Evolutionary conservation across 1,140 invertebrate species (phyloP).

Genomic region (Drosophila bocqueti): DNA sequence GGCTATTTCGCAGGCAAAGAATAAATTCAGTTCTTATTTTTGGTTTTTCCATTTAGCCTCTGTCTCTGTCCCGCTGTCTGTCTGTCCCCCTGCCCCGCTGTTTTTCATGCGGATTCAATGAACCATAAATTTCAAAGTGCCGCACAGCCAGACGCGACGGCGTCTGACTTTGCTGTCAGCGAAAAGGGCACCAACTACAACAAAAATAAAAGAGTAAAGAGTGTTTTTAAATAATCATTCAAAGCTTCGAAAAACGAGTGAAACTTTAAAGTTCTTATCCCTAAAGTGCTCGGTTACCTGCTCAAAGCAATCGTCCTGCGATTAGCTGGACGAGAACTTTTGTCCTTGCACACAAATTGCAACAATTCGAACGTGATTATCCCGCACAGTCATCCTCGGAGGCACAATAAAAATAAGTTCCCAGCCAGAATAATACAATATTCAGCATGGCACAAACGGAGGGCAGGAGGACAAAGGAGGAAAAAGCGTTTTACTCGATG

Average conservation of each 20-base stretch:
- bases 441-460: slow-evolving; percentile 32
- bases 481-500: slow-evolving; percentile 78
- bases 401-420: slow-evolving; percentile 68
- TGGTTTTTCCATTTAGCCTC: slow-evolving; percentile 61
- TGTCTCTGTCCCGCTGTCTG: slow-evolving; percentile 45
- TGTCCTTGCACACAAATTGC: slow-evolving; percentile 42
- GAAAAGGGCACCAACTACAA: slow-evolving; percentile 26
- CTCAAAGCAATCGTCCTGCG: slow-evolving; percentile 31
- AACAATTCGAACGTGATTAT: slow-evolving; percentile 57
- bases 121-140: slow-evolving; percentile 83
- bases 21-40: slow-evolving; percentile 69
- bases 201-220: slow-evolving; percentile 9
- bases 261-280: slow-evolving; percentile 64
- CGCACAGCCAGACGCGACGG: slow-evolving; percentile 69
- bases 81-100: slow-evolving; percentile 41
- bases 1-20: slow-evolving; percentile 34
- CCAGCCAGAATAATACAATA: slow-evolving; percentile 50
- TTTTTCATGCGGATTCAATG: slow-evolving; percentile 82
- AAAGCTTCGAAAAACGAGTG: slow-evolving; percentile 4
- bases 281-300: slow-evolving; percentile 51
- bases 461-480: slow-evolving; percentile 15
- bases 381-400: slow-evolving; percentile 27
- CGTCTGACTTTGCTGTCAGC: slow-evolving; percentile 40
- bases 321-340: slow-evolving; percentile 35
- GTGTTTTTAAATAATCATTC: slow-evolving; percentile 13